A percentile compares a stretch with the other conserved stretches of the same genome.
These are phyloP conservation scores for Donacobius atricapilla DNA, from an alignment of 2,113 vertebrate species.

Conservation along the genomic window DNA sequence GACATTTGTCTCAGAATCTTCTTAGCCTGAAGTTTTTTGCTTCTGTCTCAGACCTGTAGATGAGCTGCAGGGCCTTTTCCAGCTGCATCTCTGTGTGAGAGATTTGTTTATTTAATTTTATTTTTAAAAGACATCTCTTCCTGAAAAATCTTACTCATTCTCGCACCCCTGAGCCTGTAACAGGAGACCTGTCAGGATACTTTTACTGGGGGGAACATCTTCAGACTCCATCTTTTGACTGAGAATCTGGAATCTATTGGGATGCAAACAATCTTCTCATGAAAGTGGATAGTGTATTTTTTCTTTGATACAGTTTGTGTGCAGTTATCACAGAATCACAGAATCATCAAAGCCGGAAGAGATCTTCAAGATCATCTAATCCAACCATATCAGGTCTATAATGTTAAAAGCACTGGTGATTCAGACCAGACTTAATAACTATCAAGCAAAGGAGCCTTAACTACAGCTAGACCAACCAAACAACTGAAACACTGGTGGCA, in stretches of 20 bases:
- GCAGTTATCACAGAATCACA: background rate
- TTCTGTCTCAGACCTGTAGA: background rate
- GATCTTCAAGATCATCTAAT: background rate
- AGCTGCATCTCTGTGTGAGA: background rate
- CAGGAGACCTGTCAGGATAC: background rate
- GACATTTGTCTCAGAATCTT: background rate
- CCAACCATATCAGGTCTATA: background rate
- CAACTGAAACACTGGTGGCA: background rate
- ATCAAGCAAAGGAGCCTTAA: background rate
- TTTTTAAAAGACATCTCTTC: background rate
- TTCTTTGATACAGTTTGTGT: background rate
- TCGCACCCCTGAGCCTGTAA: background rate
- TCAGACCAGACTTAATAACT: background rate
- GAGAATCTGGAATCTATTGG: background rate
- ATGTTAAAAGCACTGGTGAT: background rate
- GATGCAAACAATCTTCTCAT: background rate
- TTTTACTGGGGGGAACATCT: background rate
- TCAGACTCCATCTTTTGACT: background rate
- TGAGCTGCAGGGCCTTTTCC: background rate
- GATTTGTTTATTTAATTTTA: background rate
- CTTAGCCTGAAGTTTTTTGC: background rate
- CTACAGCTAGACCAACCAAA: background rate
- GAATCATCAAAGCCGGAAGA: background rate
- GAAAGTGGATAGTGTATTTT: background rate
- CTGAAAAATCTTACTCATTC: background rate